Evolutionary conservation across 2,113 vertebrate genomes (phyloP).

Genomic region (Equus przewalskii): DNA sequence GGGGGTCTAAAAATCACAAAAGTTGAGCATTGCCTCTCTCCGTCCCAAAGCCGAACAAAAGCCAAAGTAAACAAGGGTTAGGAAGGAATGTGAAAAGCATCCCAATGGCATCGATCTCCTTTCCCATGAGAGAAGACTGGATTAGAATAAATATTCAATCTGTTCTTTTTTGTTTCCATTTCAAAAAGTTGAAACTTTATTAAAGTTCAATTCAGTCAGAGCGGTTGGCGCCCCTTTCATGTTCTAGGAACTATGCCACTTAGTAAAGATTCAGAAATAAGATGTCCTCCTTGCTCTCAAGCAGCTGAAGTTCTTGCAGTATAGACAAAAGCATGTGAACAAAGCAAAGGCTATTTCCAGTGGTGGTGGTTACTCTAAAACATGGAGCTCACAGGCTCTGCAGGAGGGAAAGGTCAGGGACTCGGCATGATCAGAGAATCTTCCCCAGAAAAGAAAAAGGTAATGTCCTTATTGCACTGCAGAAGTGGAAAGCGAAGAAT

Average conservation of each 20-base stretch:
- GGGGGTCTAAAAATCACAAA: slow-evolving; percentile 24
- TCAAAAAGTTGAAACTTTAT: slow-evolving; percentile 49
- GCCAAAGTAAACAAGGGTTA: slow-evolving; percentile 57
- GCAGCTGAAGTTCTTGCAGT: neutral
- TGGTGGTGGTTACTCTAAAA: neutral
- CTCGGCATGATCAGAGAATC: neutral
- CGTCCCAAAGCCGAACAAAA: slow-evolving; percentile 35
- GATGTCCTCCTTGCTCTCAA: neutral
- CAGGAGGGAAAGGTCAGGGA: neutral
- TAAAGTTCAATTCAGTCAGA: slow-evolving; percentile 13
- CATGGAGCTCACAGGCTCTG: neutral
- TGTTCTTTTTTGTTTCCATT: neutral
- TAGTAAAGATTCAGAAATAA: slow-evolving; percentile 32
- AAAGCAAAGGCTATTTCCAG: neutral
- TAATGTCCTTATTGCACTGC: neutral
- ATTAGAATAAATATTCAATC: slow-evolving; percentile 33
- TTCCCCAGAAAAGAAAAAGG: neutral
- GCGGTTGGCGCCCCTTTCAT: neutral
- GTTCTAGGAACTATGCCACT: neutral
- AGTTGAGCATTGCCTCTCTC: slow-evolving; percentile 14
- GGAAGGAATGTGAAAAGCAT: slow-evolving; percentile 39
- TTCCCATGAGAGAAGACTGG: neutral
- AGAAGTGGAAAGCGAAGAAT: neutral
- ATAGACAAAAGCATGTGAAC: neutral
- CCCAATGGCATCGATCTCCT: neutral